Percentiles rank a stretch among this genome's conserved stretches.
Conservation (phyloP, 2,888 invertebrate genomes). For the Microctonus hyperodae region DNA sequence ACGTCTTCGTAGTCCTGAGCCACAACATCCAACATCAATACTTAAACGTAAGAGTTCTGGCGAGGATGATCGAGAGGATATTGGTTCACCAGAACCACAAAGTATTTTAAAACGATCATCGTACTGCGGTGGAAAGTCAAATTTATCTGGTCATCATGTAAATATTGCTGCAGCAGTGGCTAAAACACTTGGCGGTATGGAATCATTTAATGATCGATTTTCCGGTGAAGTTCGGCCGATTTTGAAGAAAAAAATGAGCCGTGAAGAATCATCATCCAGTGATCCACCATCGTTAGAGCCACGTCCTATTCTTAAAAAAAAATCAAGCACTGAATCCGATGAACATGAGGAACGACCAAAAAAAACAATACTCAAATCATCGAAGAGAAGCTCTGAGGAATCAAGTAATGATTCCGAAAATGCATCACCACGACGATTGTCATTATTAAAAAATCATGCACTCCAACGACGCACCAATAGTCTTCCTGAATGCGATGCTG, state of each 20-base stretch:
- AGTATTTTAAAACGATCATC: slow-evolving; percentile 76
- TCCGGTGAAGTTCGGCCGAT: slow-evolving; percentile 76
- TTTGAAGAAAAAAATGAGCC: slow-evolving; percentile 81
- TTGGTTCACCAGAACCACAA: slow-evolving; percentile 75
- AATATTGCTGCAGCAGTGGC: slow-evolving; percentile 75
- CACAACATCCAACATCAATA: slow-evolving; percentile 68
- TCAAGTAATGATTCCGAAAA: slow-evolving; percentile 67
- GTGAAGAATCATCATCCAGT: slow-evolving; percentile 67
- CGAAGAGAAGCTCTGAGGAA: slow-evolving; percentile 73
- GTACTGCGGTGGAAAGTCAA: not conserved
- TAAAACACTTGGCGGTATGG: slow-evolving; percentile 60
- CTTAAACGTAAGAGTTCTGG: slow-evolving; percentile 75
- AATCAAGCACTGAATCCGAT: slow-evolving; percentile 78
- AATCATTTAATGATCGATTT: slow-evolving; percentile 57
- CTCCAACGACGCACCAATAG: slow-evolving; percentile 68
- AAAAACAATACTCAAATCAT: slow-evolving; percentile 80
- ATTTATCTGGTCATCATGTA: slow-evolving; percentile 68
- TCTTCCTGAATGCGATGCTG: slow-evolving; percentile 64
- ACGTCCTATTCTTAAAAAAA: slow-evolving; percentile 85
- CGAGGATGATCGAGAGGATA: slow-evolving; percentile 68
- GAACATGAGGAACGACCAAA: slow-evolving; percentile 76
- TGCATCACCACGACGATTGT: slow-evolving; percentile 68
- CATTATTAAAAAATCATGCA: slow-evolving; percentile 67
- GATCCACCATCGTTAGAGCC: slow-evolving; percentile 57
- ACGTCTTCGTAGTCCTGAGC: slow-evolving; percentile 71